phyloP scores from a whole-genome alignment of 2,888 invertebrate species.

The Eupithecia centaureata region DNA sequence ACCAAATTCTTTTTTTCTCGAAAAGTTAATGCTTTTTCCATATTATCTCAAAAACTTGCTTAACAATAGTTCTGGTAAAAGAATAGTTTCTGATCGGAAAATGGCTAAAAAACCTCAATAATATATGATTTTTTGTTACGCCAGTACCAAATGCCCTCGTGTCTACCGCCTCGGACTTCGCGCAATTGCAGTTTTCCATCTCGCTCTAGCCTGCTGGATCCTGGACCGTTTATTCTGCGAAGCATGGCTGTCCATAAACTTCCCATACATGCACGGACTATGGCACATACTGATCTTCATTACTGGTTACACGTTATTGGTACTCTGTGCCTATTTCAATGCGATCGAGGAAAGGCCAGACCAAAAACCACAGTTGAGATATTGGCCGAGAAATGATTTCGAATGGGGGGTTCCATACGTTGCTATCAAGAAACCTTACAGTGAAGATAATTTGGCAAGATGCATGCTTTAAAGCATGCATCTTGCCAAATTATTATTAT shows the following conservation, averaged over 20 bases:
- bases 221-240: conserved; percentile 91
- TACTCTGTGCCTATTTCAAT: conserved; percentile 91
- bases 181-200: conserved; percentile 86
- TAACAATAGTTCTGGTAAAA: too few relatives aligned
- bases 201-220: conserved; percentile 91
- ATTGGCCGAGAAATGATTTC: conserved; percentile 91
- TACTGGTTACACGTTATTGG: conserved; percentile 89
- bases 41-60: too few relatives aligned
- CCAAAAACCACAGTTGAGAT: conserved; percentile 87
- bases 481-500: not conserved
- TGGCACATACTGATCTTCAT: conserved; percentile 94
- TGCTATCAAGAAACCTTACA: conserved; percentile 85
- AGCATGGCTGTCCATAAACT: conserved; percentile 89
- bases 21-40: too few relatives aligned
- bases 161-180: conserved; percentile 89
- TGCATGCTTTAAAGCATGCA: conserved; percentile 44
- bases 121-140: conserved; percentile 41
- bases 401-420: conserved; percentile 91
- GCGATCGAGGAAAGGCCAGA: conserved; percentile 89
- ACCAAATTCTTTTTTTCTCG: too few relatives aligned
- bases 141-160: conserved; percentile 85
- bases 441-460: conserved; percentile 76
- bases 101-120: not conserved
- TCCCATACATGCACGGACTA: conserved; percentile 92
- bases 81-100: too few relatives aligned